These are phyloP conservation scores for Cirrhinus mrigala DNA, from an alignment of 2,797 vertebrate genomes.

Conservation along the genomic window DNA sequence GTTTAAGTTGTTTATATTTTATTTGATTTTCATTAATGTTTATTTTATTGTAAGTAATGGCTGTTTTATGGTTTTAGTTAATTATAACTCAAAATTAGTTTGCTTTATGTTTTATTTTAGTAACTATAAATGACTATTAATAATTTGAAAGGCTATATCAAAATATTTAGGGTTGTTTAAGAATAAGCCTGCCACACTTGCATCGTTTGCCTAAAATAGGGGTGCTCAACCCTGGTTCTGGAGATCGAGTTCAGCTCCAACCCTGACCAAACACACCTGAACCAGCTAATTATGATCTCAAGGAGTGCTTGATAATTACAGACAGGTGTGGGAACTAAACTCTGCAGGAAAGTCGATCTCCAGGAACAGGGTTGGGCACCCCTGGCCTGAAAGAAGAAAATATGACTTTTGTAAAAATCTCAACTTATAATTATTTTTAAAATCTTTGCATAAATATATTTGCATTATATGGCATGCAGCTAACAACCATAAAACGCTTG, in stretches of 20 bases:
- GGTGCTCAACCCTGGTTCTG: too few relatives aligned
- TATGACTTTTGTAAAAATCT: neutral
- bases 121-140: too few relatives aligned
- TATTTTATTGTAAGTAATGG: neutral
- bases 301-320: too few relatives aligned
- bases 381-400: neutral
- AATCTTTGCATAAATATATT: neutral
- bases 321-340: too few relatives aligned
- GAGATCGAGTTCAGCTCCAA: too few relatives aligned
- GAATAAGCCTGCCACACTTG: neutral
- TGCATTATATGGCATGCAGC: neutral
- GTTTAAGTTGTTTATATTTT: neutral
- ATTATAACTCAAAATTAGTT: neutral
- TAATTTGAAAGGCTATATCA: neutral
- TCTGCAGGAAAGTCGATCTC: too few relatives aligned
- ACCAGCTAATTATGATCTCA: too few relatives aligned
- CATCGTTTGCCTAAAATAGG: neutral
- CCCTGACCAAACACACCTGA: too few relatives aligned
- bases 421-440: neutral
- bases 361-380: too few relatives aligned
- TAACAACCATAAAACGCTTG: neutral
- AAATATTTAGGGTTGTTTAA: neutral
- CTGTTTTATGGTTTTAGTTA: neutral
- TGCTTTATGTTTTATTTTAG: neutral
- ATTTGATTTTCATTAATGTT: neutral